Evolutionary conservation across 2,113 vertebrate genomes (phyloP).

Genomic region (Clupea harengus): DNA sequence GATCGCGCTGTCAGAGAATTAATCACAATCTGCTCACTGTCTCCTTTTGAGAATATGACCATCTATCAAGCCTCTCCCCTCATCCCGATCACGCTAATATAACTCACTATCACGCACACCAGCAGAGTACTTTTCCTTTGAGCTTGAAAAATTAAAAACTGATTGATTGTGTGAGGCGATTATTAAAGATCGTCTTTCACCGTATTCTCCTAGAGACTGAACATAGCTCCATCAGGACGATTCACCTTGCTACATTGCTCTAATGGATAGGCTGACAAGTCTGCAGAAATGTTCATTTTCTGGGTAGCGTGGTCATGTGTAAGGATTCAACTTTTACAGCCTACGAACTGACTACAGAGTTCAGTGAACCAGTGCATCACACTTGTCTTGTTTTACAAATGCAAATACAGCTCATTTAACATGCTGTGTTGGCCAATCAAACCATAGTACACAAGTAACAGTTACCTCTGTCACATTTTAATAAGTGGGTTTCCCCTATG

Average conservation of each 20-base stretch:
- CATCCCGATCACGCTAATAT: slow-evolving; percentile 45
- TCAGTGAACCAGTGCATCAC: not conserved
- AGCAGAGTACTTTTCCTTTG: slow-evolving; percentile 49
- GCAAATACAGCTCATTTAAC: not conserved
- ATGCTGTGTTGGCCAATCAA: not conserved
- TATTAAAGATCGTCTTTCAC: slow-evolving; percentile 52
- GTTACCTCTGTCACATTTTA: not conserved
- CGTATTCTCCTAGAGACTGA: slow-evolving; percentile 53
- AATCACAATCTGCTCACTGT: slow-evolving; percentile 69
- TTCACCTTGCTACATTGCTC: slow-evolving; percentile 19
- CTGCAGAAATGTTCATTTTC: slow-evolving; percentile 38
- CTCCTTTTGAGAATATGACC: slow-evolving; percentile 59
- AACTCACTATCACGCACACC: slow-evolving; percentile 47
- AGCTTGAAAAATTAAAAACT: slow-evolving; percentile 50
- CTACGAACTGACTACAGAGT: not conserved
- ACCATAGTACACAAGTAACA: not conserved
- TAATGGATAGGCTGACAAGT: slow-evolving; percentile 33
- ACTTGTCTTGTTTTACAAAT: not conserved
- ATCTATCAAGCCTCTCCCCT: slow-evolving; percentile 66
- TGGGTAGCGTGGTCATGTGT: slow-evolving; percentile 14
- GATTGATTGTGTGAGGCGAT: slow-evolving; percentile 63
- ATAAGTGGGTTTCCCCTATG: not conserved
- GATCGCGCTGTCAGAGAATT: slow-evolving; percentile 63
- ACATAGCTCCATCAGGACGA: slow-evolving; percentile 14
- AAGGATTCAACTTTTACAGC: not conserved